Percentiles rank a stretch among this genome's conserved stretches.
Conservation (phyloP, 1,140 invertebrate genomes). For the Meteorus sp. region DNA sequence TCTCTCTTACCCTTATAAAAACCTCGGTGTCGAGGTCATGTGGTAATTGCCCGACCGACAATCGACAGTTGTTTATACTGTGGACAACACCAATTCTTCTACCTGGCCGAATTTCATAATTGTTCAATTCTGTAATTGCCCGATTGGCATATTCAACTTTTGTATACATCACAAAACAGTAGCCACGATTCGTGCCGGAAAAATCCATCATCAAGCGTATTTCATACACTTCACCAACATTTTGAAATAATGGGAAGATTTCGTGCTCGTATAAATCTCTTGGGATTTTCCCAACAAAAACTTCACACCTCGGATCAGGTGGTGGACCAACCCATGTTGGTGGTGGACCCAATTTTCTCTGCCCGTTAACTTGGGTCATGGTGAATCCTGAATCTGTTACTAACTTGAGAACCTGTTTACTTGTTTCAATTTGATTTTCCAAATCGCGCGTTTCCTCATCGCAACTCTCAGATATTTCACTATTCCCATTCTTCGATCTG, state of each 20-base stretch:
- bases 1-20: conserved; percentile 42
- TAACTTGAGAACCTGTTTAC: conserved; percentile 31
- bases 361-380: conserved; percentile 63
- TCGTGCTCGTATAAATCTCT: conserved; percentile 79
- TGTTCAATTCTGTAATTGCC: conserved; percentile 65
- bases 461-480: background rate
- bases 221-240: conserved; percentile 70
- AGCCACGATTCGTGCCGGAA: conserved; percentile 70
- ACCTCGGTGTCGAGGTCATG: conserved; percentile 25
- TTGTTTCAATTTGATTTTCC: conserved; percentile 28
- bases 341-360: conserved; percentile 62
- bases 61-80: conserved; percentile 71
- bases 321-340: conserved; percentile 55
- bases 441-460: background rate
- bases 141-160: conserved; percentile 61
- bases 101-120: conserved; percentile 64
- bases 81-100: conserved; percentile 65
- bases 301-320: conserved; percentile 69
- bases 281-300: conserved; percentile 84
- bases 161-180: conserved; percentile 69
- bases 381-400: conserved; percentile 27
- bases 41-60: conserved; percentile 64
- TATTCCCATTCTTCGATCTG: background rate
- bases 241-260: conserved; percentile 74
- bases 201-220: conserved; percentile 81